Base-by-base conservation (phyloP, 2,888 invertebrate genomes). In the Molanna angustata region DNA sequence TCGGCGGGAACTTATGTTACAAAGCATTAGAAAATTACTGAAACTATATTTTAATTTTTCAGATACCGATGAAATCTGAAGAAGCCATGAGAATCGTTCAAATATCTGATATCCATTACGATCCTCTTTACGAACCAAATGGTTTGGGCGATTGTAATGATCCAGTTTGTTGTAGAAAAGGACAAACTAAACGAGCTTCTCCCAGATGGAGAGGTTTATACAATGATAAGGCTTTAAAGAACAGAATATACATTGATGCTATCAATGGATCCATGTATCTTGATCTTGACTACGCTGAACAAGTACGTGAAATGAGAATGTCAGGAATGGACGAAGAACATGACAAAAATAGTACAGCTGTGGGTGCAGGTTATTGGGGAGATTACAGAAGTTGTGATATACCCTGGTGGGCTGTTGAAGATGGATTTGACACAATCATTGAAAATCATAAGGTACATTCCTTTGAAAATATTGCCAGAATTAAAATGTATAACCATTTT, bases 81-180 rank as follows among this genome's bases (percentile, higher is more conserved):
- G 21, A 35, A 4, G 16, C 37, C 3, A 62, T 79, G 0, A 78
- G 72, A 60, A 67, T 89, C n/a, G 74, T 85, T 1, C 84, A 91
- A 33, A 64, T 91, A 46, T 83, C 87, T 0, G 91, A 94, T 64
- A 80, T 89, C 19, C 94, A 94, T 65, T 80, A 86, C 46, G 93
- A 94, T 68, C 84, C 85, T 0, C 65, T 79, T 1, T 94, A 94
- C 65, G 74, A 78, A 59, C 77, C 81, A 0, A 81, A 80, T 20
- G 80, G 85, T 1, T 81, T 84, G 42, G 84, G 88, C 0, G 73
- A 80, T 2, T 94, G 94, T 65, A 79, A 76, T 0, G 85, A 87
- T 60, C 88, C 90, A 1, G 73, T 86, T 3, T 94, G 94, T 65
- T 94, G 94, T 65, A 80, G 88, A 49, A 66, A 62, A 14, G 80